These are phyloP conservation scores for Diorhabda elongata DNA, from an alignment of 1,140 invertebrate genomes.

Conservation along the genomic window DNA sequence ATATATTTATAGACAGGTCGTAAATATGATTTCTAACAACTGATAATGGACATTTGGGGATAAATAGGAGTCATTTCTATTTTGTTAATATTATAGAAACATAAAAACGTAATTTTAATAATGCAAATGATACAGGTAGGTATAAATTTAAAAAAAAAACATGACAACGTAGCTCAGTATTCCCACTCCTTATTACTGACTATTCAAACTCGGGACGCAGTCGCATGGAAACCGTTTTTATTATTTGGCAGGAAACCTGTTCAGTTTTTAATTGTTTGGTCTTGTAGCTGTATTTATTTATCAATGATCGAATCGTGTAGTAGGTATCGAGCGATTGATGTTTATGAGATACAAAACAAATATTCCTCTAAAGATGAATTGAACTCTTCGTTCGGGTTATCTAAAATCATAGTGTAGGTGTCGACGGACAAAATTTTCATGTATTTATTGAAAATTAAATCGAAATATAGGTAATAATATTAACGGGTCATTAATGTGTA, in stretches of 20 bases:
- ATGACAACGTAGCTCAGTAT: background rate
- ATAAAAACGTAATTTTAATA: too few relatives aligned
- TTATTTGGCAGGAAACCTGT: slow-evolving; percentile 10
- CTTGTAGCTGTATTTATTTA: background rate
- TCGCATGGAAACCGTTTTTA: background rate
- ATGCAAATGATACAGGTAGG: too few relatives aligned
- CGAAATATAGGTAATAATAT: slow-evolving; percentile 7
- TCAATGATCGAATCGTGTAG: background rate
- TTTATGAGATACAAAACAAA: background rate
- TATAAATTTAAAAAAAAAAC: background rate
- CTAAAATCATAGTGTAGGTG: slow-evolving; percentile 3
- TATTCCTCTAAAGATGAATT: background rate
- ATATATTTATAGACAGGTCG: too few relatives aligned
- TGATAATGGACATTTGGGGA: too few relatives aligned
- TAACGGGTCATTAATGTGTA: slow-evolving; percentile 17
- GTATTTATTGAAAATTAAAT: slow-evolving; percentile 5
- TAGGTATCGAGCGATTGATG: background rate
- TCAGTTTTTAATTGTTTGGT: background rate
- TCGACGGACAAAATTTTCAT: background rate
- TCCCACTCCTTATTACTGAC: background rate
- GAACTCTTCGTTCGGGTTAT: background rate
- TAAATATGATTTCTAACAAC: too few relatives aligned
- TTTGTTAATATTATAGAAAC: too few relatives aligned
- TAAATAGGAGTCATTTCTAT: too few relatives aligned
- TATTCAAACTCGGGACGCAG: background rate